Percentiles rank a stretch among this genome's conserved stretches.
Evolutionary conservation across 2,888 invertebrate genomes (phyloP).

Genomic region (Chrysolina haemoptera): DNA sequence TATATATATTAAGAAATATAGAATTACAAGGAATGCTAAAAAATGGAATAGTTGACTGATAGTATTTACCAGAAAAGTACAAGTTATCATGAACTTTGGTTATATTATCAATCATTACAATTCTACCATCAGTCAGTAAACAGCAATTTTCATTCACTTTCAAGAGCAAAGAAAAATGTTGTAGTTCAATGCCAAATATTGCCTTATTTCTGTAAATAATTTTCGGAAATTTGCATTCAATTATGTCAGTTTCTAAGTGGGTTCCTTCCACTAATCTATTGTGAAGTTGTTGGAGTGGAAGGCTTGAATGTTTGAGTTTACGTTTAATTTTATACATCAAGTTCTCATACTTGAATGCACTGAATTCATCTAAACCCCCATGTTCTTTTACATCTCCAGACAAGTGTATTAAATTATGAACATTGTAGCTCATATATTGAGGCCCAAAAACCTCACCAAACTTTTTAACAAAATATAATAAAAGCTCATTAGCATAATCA

Average conservation of each 20-base stretch:
- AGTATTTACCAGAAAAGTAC: constrained; percentile 24
- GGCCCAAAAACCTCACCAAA: constrained; percentile 26
- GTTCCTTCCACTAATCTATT: constrained; percentile 22
- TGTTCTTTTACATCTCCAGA: constrained; percentile 20
- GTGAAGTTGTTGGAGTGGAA: constrained; percentile 24
- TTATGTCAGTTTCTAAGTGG: constrained; percentile 16
- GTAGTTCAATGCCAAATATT: constrained; percentile 25
- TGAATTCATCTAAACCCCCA: constrained; percentile 30
- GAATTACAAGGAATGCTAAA: constrained; percentile 26
- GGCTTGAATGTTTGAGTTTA: constrained; percentile 31
- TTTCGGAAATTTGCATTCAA: constrained; percentile 13
- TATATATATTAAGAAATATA: constrained; percentile 21
- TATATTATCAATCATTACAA: constrained; percentile 31
- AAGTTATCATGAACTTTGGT: constrained; percentile 14
- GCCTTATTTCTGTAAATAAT: constrained; percentile 21
- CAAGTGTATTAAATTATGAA: constrained; percentile 36
- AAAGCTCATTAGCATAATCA: constrained; percentile 32
- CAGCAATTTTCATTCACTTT: constrained; percentile 24
- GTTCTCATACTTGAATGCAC: constrained; percentile 33
- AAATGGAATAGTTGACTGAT: constrained; percentile 17
- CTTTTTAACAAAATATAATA: constrained; percentile 28
- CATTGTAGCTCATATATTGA: constrained; percentile 24
- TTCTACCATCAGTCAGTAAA: constrained; percentile 24
- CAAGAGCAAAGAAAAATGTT: constrained; percentile 18
- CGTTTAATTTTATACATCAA: constrained; percentile 31